Base-by-base conservation (phyloP, 2,113 vertebrate genomes). In the Alouatta palliata region DNA sequence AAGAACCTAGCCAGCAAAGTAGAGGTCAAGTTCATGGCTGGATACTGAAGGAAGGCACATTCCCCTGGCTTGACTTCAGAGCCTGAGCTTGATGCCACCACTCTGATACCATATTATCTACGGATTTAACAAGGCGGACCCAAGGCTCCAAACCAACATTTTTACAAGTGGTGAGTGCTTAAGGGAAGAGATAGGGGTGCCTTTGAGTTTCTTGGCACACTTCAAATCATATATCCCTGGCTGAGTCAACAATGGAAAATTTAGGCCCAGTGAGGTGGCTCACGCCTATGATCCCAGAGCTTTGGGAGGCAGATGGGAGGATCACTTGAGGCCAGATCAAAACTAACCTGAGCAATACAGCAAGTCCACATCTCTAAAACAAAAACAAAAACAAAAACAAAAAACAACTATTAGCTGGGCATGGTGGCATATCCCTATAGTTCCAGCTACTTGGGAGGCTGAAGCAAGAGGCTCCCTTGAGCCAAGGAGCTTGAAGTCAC, bases 21-120 rank as follows among this genome's bases (percentile, higher is more conserved):
- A 12, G 40, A 13, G 61, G 47, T 54, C 75, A 73, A 1, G 13
- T 27, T n/a, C 8, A 40, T 30, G 27, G 19, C 89, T 35, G 21
- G 73, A 21, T 35, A 5, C 68, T 40, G n/a, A 68, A 89, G 40
- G 10, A 30, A 47, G 37, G n/a, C 43, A 8, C 7, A 47, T 16
- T 32, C 52, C 30, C 9, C 2, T 4, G 30, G 1, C 6, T 40
- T 61, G 79, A 40, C 83, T 27, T 66, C 25, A 49, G 66, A 89
- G 58, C 35, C 30, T 21, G 5, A 4, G 3, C 23, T 16, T 2
- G 6, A 37, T 66, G 30, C 0, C 14, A 17, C 37, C 32, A 3
- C 21, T 40, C 35, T 2, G 12, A 30, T 3, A 4, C 0, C 25
- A 7, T 52, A 6, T 73, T 23, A 40, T 7, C 23, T 64, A 40